Conservation (phyloP, 2,113 vertebrate genomes). For the Columba livia region DNA sequence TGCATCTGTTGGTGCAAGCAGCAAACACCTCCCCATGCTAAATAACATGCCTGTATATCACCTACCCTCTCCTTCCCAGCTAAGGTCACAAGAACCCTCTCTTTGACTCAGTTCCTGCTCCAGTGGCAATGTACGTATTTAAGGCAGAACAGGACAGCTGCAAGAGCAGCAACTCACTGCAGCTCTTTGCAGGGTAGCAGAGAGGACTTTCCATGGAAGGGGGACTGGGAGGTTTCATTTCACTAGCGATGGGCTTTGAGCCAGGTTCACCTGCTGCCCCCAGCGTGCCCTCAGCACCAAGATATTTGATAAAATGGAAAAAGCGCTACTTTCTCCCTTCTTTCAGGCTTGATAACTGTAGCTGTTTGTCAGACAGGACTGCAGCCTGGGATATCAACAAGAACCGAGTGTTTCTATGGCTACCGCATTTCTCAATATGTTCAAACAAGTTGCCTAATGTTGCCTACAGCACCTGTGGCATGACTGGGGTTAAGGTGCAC, state of each 20-base stretch:
- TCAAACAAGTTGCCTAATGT: background rate
- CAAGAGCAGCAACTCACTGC: background rate
- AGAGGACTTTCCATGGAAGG: background rate
- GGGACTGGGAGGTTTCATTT: background rate
- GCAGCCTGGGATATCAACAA: background rate
- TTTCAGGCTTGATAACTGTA: background rate
- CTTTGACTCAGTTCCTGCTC: background rate
- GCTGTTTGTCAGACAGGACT: background rate
- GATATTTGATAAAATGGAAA: background rate
- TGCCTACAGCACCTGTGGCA: background rate
- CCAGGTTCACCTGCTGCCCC: background rate
- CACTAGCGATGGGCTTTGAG: background rate
- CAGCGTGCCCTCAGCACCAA: accelerated
- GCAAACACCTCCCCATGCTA: accelerated
- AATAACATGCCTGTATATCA: background rate
- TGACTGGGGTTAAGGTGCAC: background rate
- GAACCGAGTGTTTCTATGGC: background rate
- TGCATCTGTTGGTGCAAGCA: background rate
- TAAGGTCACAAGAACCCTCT: background rate
- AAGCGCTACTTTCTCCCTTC: background rate
- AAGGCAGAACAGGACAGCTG: background rate
- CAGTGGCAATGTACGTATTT: background rate
- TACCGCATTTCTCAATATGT: background rate
- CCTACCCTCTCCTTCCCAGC: background rate
- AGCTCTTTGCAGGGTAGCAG: background rate